These are phyloP conservation scores for Eulacestoma nigropectus DNA, from an alignment of 2,113 vertebrate genomes.

Conservation along the genomic window DNA sequence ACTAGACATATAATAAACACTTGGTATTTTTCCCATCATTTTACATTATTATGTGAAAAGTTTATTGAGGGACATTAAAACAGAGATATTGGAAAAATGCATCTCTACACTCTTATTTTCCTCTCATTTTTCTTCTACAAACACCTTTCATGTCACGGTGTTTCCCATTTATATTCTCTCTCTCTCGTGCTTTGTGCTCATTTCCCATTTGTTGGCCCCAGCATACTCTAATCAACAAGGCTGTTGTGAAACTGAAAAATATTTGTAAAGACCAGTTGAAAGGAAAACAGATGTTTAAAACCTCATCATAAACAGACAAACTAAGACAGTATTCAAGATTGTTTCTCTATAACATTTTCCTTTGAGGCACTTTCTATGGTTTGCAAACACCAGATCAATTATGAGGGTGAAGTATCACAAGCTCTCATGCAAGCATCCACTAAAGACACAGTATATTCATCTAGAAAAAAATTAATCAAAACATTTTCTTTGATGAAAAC, in stretches of 20 bases:
- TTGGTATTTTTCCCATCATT: neutral
- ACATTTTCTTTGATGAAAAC: neutral
- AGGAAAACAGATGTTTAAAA: constrained; percentile 20
- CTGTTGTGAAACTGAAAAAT: neutral
- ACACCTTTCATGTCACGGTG: neutral
- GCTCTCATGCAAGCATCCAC: neutral
- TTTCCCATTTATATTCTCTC: neutral
- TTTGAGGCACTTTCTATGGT: constrained; percentile 22
- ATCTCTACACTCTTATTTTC: neutral
- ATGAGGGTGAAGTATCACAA: constrained; percentile 10
- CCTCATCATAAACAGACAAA: neutral
- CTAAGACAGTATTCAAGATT: neutral
- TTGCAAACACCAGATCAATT: constrained; percentile 23
- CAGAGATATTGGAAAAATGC: neutral
- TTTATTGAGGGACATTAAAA: neutral
- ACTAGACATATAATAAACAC: neutral
- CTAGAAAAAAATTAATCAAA: constrained; percentile 18
- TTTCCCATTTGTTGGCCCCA: neutral
- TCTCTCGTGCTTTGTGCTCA: neutral
- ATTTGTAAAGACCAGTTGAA: neutral
- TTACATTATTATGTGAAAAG: neutral
- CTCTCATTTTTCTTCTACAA: neutral
- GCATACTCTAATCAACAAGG: neutral
- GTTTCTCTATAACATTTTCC: neutral
- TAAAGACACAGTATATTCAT: neutral